phyloP scores from a whole-genome alignment of 2,797 vertebrate species.

The Sebastes nivosus region DNA sequence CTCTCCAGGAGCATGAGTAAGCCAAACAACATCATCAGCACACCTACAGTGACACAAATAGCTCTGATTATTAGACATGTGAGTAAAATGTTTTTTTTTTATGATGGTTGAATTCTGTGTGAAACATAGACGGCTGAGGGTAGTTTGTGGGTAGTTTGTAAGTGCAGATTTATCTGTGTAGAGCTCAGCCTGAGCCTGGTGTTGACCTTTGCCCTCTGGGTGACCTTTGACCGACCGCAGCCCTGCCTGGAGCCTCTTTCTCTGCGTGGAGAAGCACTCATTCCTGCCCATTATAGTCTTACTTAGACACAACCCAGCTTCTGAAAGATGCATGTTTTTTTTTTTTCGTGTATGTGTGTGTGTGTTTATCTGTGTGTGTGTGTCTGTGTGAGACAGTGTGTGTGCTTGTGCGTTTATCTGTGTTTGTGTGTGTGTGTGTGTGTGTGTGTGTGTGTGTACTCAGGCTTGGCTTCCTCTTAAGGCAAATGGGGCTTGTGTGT shows the following conservation, averaged over 20 bases:
- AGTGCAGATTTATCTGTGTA: background rate
- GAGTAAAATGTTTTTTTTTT: background rate
- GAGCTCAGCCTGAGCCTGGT: background rate
- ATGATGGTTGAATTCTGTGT: background rate
- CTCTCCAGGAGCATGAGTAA: background rate
- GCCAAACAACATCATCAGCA: background rate
- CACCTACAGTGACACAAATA: background rate
- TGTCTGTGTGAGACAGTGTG: slow-evolving; percentile 2
- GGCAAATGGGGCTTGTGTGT: slow-evolving; percentile 22
- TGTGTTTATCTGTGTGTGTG: background rate
- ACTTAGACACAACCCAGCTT: slow-evolving; percentile 40
- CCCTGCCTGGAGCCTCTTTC: slow-evolving; percentile 44
- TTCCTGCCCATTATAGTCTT: slow-evolving; percentile 50
- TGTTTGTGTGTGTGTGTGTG: slow-evolving; percentile 4
- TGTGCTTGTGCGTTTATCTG: slow-evolving; percentile 10
- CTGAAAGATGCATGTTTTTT: slow-evolving; percentile 65
- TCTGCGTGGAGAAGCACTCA: slow-evolving; percentile 34
- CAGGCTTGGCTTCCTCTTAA: slow-evolving; percentile 38
- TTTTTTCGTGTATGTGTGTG: slow-evolving; percentile 15
- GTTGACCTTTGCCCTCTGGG: slow-evolving; percentile 54
- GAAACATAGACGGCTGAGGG: background rate
- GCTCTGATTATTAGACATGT: background rate
- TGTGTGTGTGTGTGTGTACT: slow-evolving; percentile 12
- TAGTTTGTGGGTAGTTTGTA: slow-evolving; percentile 12
- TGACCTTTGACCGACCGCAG: slow-evolving; percentile 52